Percentiles rank a stretch among this genome's conserved stretches.
Evolutionary conservation across 2,113 vertebrate genomes (phyloP).

Genomic region (Seriola quinqueradiata): DNA sequence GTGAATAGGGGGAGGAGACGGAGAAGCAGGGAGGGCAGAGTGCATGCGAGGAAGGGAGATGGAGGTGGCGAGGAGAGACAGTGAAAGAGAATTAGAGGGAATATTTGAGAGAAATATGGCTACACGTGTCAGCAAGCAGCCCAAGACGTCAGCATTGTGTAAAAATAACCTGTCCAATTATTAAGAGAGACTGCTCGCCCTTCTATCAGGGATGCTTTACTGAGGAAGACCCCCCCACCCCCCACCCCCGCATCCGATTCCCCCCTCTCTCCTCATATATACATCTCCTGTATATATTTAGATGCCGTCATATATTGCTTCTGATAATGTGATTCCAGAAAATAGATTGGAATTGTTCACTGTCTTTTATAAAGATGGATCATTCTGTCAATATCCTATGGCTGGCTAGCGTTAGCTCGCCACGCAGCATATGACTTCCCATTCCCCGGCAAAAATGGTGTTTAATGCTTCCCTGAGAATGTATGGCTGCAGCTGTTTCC

Average conservation of each 20-base stretch:
- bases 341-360: slow-evolving; percentile 96
- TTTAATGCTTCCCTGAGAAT: slow-evolving; percentile 93
- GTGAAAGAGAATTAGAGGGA: slow-evolving; percentile 66
- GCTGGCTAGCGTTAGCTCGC: slow-evolving; percentile 90
- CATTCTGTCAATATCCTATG: slow-evolving; percentile 94
- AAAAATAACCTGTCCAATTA: slow-evolving; percentile 91
- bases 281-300: slow-evolving; percentile 90
- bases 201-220: slow-evolving; percentile 55
- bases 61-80: slow-evolving; percentile 24
- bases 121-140: slow-evolving; percentile 86
- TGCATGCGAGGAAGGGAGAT: slow-evolving; percentile 13
- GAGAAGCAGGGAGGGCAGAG: slow-evolving; percentile 13
- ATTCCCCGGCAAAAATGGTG: slow-evolving; percentile 89
- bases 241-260: background rate
- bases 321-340: slow-evolving; percentile 94
- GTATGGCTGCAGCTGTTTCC: slow-evolving; percentile 89
- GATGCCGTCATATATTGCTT: slow-evolving; percentile 93
- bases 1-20: slow-evolving; percentile 22
- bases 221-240: slow-evolving; percentile 21
- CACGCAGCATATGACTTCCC: slow-evolving; percentile 89
- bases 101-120: slow-evolving; percentile 85
- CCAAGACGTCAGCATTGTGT: slow-evolving; percentile 85
- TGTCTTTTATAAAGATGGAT: slow-evolving; percentile 98
- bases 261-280: slow-evolving; percentile 76
- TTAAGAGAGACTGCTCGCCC: slow-evolving; percentile 59